These are phyloP conservation scores for Sceloporus tristichus DNA, from an alignment of 2,113 vertebrate species.

Conservation along the genomic window DNA sequence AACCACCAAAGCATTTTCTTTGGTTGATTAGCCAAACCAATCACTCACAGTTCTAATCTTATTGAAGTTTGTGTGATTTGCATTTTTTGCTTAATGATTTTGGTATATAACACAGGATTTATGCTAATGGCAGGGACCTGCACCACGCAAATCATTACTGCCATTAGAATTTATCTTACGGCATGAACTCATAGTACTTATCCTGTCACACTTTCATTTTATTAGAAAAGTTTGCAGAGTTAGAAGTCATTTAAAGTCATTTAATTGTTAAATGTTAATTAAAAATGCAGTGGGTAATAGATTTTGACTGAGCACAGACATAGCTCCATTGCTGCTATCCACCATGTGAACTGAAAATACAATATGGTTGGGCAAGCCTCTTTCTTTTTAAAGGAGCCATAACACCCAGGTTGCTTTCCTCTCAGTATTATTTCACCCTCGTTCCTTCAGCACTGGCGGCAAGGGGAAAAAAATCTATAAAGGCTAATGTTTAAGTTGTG, in stretches of 20 bases:
- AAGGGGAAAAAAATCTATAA: constrained; percentile 21
- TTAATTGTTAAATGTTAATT: constrained; percentile 34
- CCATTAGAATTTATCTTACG: constrained; percentile 24
- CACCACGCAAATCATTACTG: not conserved
- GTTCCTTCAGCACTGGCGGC: not conserved
- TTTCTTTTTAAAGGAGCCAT: constrained; percentile 11
- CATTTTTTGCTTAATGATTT: constrained; percentile 41
- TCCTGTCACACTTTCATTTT: constrained; percentile 10
- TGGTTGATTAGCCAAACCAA: constrained; percentile 33
- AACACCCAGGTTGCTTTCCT: not conserved
- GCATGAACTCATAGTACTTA: constrained; percentile 31
- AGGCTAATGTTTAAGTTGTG: not conserved
- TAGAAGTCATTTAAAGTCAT: constrained; percentile 33
- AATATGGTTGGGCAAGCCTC: constrained; percentile 17
- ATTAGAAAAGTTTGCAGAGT: constrained; percentile 18
- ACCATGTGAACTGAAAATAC: constrained; percentile 18
- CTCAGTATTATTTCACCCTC: not conserved
- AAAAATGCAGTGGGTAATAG: constrained; percentile 36
- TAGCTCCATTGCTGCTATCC: constrained; percentile 21
- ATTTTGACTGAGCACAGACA: constrained; percentile 2
- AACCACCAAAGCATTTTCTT: not conserved
- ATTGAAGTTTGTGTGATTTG: constrained; percentile 29
- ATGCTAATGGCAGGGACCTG: constrained; percentile 10
- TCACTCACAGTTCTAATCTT: constrained; percentile 29
- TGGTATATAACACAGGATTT: constrained; percentile 31